These are phyloP conservation scores for Ctenosaura bakeri DNA, from an alignment of 2,797 vertebrate species.

Conservation along the genomic window DNA sequence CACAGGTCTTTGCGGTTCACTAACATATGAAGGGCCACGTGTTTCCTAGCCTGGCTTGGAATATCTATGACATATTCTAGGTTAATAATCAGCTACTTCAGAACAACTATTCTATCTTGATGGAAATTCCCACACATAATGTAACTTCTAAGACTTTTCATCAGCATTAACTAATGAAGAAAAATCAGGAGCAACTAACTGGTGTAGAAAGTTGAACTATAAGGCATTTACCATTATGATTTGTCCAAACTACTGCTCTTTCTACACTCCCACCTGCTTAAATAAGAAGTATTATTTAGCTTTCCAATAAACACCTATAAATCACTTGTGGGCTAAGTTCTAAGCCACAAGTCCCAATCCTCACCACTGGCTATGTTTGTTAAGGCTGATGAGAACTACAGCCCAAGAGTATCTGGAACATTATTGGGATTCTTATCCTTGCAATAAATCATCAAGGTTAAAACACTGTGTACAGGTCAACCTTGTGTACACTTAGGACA, in stretches of 20 bases:
- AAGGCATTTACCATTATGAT: background rate
- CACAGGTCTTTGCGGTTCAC: too few relatives aligned
- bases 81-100: background rate
- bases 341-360: background rate
- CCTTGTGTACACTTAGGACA: too few relatives aligned
- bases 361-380: background rate
- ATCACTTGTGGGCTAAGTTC: background rate
- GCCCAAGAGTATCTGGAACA: background rate
- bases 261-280: background rate
- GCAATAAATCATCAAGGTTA: background rate
- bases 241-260: background rate
- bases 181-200: background rate
- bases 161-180: background rate
- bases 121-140: background rate
- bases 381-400: background rate
- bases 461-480: too few relatives aligned
- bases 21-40: too few relatives aligned
- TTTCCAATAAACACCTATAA: background rate
- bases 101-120: background rate
- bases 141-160: background rate
- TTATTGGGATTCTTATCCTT: background rate
- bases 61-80: too few relatives aligned
- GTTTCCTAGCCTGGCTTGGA: too few relatives aligned
- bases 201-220: background rate
- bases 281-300: background rate